Evolutionary conservation across 2,888 invertebrate species (phyloP).

Genomic region (Andrena bicolor): DNA sequence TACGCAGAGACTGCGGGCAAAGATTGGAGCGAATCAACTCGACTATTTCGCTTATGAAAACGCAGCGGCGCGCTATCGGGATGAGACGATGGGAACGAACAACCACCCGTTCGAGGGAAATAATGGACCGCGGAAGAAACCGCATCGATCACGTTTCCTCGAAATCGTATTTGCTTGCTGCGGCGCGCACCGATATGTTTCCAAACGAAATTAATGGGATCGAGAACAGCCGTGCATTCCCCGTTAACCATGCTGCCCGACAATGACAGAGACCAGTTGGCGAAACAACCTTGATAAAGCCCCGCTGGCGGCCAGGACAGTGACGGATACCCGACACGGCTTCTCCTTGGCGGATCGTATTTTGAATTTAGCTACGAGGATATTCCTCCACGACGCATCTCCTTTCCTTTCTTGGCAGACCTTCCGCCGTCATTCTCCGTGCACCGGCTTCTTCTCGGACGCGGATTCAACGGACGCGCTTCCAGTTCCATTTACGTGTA

Average conservation of each 20-base stretch:
- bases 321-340: constrained; percentile 72
- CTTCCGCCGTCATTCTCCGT: neutral
- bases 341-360: constrained; percentile 39
- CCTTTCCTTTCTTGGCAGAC: neutral
- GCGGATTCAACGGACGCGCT: neutral
- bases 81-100: neutral
- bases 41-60: neutral
- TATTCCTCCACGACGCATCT: constrained; percentile 26
- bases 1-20: neutral
- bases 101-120: neutral
- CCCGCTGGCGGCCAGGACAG: constrained; percentile 71
- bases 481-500: constrained; percentile 6
- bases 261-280: constrained; percentile 79
- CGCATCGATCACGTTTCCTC: constrained; percentile 57
- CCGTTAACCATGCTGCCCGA: constrained; percentile 65
- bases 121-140: constrained; percentile 33
- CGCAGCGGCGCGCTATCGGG: neutral
- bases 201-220: constrained; percentile 70
- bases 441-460: neutral
- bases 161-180: constrained; percentile 41
- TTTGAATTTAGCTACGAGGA: constrained; percentile 58
- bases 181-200: constrained; percentile 31
- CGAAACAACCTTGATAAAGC: constrained; percentile 76
- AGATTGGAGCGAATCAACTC: neutral
- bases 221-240: constrained; percentile 46